These are phyloP conservation scores for Apostichopus californicus DNA, from an alignment of 35 echinoderm and acorn worm species.

Conservation along the genomic window DNA sequence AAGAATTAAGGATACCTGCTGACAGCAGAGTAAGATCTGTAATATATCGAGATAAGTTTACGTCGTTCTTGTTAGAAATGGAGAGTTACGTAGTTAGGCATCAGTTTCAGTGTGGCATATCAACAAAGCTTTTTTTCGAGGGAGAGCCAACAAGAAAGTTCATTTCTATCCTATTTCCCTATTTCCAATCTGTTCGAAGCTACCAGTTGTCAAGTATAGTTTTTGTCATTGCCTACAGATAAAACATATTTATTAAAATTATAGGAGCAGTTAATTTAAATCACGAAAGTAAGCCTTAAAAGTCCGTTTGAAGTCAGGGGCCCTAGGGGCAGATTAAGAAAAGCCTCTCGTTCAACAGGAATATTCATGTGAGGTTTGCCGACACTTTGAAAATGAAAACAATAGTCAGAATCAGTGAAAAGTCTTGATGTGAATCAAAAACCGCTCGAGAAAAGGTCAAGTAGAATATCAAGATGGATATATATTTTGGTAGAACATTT, in stretches of 20 bases:
- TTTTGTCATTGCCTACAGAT: neutral
- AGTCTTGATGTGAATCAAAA: neutral
- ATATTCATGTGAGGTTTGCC: conserved; percentile 36
- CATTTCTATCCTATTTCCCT: neutral
- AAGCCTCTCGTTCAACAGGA: conserved; percentile 11
- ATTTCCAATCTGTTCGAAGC: neutral
- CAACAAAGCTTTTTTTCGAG: too few species aligned
- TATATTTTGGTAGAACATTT: too few species aligned
- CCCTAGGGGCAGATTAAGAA: conserved; percentile 28
- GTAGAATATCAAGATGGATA: neutral
- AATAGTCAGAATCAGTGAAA: neutral
- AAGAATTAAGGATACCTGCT: too few species aligned
- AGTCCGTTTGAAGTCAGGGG: neutral
- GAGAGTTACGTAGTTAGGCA: too few species aligned
- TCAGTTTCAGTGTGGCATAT: too few species aligned
- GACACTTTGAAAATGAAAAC: conserved; percentile 38
- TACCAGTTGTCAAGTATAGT: neutral
- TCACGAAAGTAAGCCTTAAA: conserved; percentile 3
- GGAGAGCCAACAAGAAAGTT: neutral
- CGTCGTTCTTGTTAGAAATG: too few species aligned
- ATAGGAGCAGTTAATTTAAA: conserved; percentile 4
- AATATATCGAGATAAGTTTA: too few species aligned
- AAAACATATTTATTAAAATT: conserved; percentile 8
- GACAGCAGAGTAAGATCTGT: too few species aligned
- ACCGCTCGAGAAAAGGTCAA: neutral